Evolutionary conservation across 1,140 invertebrate genomes (phyloP).

Genomic region (Triops longicaudatus): DNA sequence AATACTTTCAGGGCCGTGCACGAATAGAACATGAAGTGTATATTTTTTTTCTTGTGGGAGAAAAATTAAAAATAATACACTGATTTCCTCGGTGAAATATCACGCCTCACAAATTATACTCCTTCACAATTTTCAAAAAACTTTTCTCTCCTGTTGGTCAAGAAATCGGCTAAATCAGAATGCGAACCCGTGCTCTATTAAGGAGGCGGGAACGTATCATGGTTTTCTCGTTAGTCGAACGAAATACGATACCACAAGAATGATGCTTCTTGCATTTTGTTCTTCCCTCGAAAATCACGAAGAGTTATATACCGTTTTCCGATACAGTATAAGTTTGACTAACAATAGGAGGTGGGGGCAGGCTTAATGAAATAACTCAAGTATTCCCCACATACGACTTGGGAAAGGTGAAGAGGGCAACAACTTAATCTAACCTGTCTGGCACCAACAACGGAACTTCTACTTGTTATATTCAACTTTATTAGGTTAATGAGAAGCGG

Average conservation of each 20-base stretch:
- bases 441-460: neutral
- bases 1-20: too few relatives aligned
- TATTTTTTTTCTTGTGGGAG: too few relatives aligned
- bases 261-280: neutral
- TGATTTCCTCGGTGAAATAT: too few relatives aligned
- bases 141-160: neutral
- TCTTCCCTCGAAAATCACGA: neutral
- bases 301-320: neutral
- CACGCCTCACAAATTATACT: too few relatives aligned
- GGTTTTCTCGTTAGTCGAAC: neutral
- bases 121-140: neutral
- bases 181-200: neutral
- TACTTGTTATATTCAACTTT: too few relatives aligned
- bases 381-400: neutral
- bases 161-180: neutral
- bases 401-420: neutral
- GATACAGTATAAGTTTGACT: neutral
- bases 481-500: too few relatives aligned
- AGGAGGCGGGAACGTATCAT: conserved; percentile 4
- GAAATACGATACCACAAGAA: neutral
- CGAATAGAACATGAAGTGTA: too few relatives aligned
- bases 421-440: conserved; percentile 2
- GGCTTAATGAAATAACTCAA: neutral
- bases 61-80: too few relatives aligned
- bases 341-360: neutral